These are phyloP conservation scores for Sesia bembeciformis DNA, from an alignment of 2,888 invertebrate genomes.

Conservation along the genomic window DNA sequence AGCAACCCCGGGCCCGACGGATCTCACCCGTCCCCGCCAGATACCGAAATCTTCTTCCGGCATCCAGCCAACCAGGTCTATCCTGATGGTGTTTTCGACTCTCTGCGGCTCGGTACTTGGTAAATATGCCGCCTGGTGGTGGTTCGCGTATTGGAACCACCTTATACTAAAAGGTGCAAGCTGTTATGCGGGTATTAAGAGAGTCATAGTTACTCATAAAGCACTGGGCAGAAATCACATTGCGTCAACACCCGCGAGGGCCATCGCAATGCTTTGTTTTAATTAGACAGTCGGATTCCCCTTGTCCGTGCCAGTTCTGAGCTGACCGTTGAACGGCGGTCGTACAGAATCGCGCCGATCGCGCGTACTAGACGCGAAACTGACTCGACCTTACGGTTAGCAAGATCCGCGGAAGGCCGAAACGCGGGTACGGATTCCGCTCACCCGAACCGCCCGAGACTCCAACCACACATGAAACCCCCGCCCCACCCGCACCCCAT, in stretches of 20 bases:
- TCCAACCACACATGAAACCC: background rate
- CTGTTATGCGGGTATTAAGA: too few relatives aligned
- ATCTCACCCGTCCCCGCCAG: too few relatives aligned
- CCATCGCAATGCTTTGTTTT: slow-evolving; percentile 82
- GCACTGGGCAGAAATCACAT: slow-evolving; percentile 82
- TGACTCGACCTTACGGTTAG: slow-evolving; percentile 24
- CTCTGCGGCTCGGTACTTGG: too few relatives aligned
- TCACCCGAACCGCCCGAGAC: background rate
- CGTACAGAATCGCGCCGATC: slow-evolving; percentile 19
- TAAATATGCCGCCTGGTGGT: too few relatives aligned
- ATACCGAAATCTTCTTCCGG: too few relatives aligned
- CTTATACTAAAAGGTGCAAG: too few relatives aligned
- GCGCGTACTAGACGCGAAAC: slow-evolving; percentile 22
- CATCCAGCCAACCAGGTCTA: too few relatives aligned
- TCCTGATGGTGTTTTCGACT: too few relatives aligned
- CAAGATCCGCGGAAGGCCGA: slow-evolving; percentile 3
- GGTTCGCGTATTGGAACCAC: too few relatives aligned
- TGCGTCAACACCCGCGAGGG: slow-evolving; percentile 75
- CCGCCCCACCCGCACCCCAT: background rate
- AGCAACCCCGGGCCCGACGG: too few relatives aligned
- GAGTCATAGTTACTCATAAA: slow-evolving; percentile 69
- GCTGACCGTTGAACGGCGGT: slow-evolving; percentile 62
- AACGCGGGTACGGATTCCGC: background rate
- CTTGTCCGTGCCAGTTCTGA: slow-evolving; percentile 78
- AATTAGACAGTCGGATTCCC: slow-evolving; percentile 80